phyloP scores from a whole-genome alignment of 2,888 invertebrate species.

The Ectemnius cavifrons region DNA sequence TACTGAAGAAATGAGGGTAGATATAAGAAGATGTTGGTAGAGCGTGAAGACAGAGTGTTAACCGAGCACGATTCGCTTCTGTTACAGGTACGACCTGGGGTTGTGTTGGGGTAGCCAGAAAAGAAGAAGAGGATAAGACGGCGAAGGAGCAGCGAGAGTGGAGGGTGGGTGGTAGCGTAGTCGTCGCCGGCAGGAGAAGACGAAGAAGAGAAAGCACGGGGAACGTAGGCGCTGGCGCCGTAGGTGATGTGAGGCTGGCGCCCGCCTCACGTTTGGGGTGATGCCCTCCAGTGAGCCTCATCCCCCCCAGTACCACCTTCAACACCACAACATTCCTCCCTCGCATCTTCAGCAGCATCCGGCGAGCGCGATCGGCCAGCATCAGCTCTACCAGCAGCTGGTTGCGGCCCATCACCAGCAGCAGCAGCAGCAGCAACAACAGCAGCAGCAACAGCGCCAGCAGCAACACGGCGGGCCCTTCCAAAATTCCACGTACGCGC shows the following conservation, averaged over 20 bases:
- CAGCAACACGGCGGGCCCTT: conserved; percentile 72
- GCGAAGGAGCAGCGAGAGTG: conserved; percentile 44
- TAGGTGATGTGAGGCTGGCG: conserved; percentile 77
- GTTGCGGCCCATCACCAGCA: conserved; percentile 73
- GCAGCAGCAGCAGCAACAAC: conserved; percentile 66
- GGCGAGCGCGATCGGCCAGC: conserved; percentile 72
- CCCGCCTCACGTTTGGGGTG: conserved; percentile 77
- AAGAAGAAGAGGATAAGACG: conserved; percentile 60
- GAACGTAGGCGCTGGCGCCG: conserved; percentile 70
- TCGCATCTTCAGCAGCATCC: conserved; percentile 73
- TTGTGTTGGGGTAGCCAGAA: conserved; percentile 75
- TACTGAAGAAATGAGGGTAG: too few species aligned
- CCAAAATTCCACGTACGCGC: conserved; percentile 76
- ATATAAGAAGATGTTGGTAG: too few species aligned
- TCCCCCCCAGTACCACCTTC: conserved; percentile 77
- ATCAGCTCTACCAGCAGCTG: conserved; percentile 76
- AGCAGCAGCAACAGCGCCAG: conserved; percentile 63
- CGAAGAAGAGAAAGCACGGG: conserved; percentile 61
- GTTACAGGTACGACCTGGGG: conserved; percentile 75
- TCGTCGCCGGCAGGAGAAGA: conserved; percentile 48
- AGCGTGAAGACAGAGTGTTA: too few species aligned
- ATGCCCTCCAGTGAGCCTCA: conserved; percentile 78
- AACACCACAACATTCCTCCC: conserved; percentile 75
- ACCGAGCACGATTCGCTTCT: neutral
- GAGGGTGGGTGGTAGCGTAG: conserved; percentile 54